Base-by-base conservation (phyloP, 2,797 vertebrate species). In the Sebastiscus tertius region DNA sequence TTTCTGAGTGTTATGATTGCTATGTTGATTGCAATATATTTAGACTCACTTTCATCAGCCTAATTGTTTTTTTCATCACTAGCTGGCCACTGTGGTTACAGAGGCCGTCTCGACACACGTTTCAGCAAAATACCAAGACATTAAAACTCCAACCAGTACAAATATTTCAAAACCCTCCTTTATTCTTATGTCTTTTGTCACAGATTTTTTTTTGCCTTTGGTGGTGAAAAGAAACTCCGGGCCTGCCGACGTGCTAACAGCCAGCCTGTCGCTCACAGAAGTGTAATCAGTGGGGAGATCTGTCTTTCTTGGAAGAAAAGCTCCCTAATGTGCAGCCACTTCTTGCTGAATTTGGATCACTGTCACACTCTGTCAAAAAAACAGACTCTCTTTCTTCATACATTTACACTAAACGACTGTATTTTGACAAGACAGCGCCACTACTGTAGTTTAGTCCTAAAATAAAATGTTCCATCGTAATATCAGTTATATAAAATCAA, bases 311-410 rank as follows among this genome's bases (percentile, higher is more conserved):
- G 52, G 73, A 83, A 77, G 80, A 73, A 76, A 84, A 85, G 70
- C 70, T 88, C 82, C 77, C 72, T 26, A 72, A 83, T 81, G 81
- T 76, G 69, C 64, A 80, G 79, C 81, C 46, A 61, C 75, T 68
- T 77, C 80, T 84, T 72, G 33, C 75, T 83, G 72, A 80, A 87
- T 90, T 81, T 87, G 64, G 71, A 91, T 90, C 75, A 62, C 60
- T 81, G 80, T 88, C 85, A 84, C 59, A 87, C 64, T 80, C 71
- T 74, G 75, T 73, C 79, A 82, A 56, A 83, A 87, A 86, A 34
- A 85, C 71, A 58, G 8, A 20, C 54, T 80, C 55, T 61, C 39
- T 61, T 49, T 58, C 24, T 54, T 60, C 14, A 60, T 8, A 75
- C 70, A 80, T 58, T 61, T 39, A 63, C 24, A 67, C 18, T 36